Evolutionary conservation across 1,140 invertebrate species (phyloP).

Genomic region (Plutomurus gul): DNA sequence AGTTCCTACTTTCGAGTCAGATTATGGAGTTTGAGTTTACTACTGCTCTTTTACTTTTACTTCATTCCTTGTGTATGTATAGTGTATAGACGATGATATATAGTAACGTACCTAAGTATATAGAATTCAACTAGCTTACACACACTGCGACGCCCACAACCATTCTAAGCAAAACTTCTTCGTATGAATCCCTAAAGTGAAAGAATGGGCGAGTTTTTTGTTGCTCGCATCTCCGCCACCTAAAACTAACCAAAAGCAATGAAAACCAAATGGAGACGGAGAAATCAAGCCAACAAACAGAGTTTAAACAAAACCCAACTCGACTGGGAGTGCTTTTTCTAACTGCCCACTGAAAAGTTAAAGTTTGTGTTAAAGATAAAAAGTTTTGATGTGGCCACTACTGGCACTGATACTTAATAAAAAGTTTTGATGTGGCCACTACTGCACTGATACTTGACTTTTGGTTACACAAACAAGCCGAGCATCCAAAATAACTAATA

Average conservation of each 20-base stretch:
- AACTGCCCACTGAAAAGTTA: conserved; percentile 22
- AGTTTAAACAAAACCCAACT: conserved; percentile 24
- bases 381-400: conserved; percentile 10
- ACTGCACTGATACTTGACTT: no score
- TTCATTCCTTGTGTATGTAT: not conserved
- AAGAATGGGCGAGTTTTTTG: not conserved
- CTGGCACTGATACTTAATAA: not conserved
- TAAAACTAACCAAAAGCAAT: not conserved
- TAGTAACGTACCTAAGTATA: no score
- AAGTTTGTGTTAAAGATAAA: conserved; percentile 25
- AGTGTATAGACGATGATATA: no score
- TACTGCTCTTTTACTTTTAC: conserved; percentile 27
- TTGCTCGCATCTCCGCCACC: not conserved
- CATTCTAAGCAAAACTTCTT: no score
- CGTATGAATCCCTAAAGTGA: no score
- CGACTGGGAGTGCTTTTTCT: conserved; percentile 15
- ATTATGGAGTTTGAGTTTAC: conserved; percentile 30
- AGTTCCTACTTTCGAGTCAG: conserved; percentile 13
- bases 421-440: no score
- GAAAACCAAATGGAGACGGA: not conserved
- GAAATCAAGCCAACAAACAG: not conserved
- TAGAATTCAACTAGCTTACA: no score
- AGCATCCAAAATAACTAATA: no score
- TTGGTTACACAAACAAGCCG: no score
- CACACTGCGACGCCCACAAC: no score